Conservation (phyloP, 2,797 vertebrate genomes). For the Neomorphus geoffroyi region DNA sequence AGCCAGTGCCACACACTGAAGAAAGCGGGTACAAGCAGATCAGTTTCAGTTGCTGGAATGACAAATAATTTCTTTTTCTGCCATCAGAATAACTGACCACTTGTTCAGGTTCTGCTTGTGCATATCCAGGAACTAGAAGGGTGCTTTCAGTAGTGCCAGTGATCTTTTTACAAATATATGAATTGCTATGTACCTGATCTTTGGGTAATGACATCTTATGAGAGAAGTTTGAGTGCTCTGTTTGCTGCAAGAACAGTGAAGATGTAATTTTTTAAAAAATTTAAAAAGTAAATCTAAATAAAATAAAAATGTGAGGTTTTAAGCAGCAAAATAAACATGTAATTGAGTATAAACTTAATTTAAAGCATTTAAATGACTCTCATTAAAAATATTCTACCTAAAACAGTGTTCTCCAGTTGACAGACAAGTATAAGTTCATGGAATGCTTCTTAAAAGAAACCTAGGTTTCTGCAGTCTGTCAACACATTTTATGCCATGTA, state of each 20-base stretch:
- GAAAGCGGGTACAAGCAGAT: fast-evolving
- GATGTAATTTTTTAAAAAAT: not conserved
- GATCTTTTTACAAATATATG: not conserved
- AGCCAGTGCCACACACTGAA: not conserved
- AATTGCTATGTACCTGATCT: not conserved
- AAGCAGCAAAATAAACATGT: not conserved
- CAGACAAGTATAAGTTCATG: not conserved
- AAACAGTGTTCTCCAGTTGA: not conserved
- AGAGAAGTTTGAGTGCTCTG: not conserved
- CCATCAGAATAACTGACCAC: fast-evolving
- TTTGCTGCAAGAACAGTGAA: not conserved
- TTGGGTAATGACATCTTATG: not conserved
- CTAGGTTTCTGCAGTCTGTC: not conserved
- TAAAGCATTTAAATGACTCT: not conserved
- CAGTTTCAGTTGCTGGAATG: not conserved
- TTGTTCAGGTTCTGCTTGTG: not conserved
- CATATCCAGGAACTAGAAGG: not conserved
- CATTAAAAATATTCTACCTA: not conserved
- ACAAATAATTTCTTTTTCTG: fast-evolving
- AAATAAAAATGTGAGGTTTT: not conserved
- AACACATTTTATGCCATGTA: not conserved
- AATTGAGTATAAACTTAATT: not conserved
- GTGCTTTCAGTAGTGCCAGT: not conserved
- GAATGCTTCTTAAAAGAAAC: not conserved
- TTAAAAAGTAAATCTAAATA: not conserved